phyloP scores from a whole-genome alignment of 2,113 vertebrate species.

The Anoura caudifer region DNA sequence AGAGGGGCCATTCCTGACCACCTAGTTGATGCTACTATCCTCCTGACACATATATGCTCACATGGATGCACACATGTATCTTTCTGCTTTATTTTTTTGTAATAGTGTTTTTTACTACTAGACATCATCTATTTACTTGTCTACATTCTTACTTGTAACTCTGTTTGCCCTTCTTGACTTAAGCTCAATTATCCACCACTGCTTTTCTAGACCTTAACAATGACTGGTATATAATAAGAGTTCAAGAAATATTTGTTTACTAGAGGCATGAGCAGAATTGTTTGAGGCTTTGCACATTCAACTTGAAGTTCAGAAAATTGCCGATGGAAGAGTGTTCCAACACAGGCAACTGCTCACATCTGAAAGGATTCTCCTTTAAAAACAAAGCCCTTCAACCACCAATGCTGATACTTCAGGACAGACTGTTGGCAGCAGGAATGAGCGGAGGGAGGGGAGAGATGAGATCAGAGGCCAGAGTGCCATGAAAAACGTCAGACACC shows the following conservation, averaged over 20 bases:
- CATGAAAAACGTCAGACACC: neutral
- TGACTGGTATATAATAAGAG: too few species aligned
- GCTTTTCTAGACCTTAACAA: neutral
- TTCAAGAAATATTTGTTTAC: neutral
- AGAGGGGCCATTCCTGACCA: neutral
- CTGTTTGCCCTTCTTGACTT: neutral
- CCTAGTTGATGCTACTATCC: neutral
- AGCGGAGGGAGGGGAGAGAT: neutral
- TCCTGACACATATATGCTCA: neutral
- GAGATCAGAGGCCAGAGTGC: neutral
- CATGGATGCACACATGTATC: neutral
- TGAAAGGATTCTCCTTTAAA: slow-evolving; percentile 11
- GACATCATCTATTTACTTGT: neutral
- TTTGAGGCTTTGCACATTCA: neutral
- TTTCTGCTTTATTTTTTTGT: neutral
- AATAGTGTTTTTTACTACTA: neutral
- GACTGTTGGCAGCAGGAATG: neutral
- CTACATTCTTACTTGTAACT: neutral
- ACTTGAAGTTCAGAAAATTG: neutral
- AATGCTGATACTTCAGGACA: neutral
- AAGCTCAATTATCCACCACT: neutral
- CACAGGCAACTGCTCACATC: neutral
- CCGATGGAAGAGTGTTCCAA: neutral
- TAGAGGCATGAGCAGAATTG: neutral
- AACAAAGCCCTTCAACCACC: neutral